These are phyloP conservation scores for Stictonetta naevosa DNA, from an alignment of 2,113 vertebrate genomes.

Conservation along the genomic window DNA sequence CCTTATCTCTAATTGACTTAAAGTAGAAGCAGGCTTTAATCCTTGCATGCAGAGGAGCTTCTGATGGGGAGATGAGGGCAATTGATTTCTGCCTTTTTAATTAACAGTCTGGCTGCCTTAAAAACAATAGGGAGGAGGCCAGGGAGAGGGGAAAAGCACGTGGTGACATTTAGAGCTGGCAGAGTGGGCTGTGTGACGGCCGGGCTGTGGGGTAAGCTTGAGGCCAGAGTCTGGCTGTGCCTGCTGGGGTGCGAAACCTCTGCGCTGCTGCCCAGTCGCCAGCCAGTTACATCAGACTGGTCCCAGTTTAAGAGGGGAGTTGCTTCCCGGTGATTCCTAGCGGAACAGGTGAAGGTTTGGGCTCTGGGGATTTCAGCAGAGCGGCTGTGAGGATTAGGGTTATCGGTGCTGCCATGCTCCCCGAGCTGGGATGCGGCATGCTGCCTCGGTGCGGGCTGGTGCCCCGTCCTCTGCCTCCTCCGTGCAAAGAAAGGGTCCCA, in stretches of 20 bases:
- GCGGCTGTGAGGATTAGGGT: not conserved
- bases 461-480: not conserved
- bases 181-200: not conserved
- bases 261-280: not conserved
- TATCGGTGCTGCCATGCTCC: not conserved
- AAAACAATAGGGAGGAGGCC: slow-evolving; percentile 68
- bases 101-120: slow-evolving; percentile 73
- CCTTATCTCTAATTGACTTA: slow-evolving; percentile 86
- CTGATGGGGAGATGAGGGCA: slow-evolving; percentile 78
- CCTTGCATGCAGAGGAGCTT: slow-evolving; percentile 79
- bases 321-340: not conserved
- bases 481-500: not conserved
- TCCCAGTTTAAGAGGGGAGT: not conserved
- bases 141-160: not conserved
- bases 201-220: not conserved
- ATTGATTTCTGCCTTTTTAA: slow-evolving; percentile 82
- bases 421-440: accelerated
- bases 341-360: not conserved
- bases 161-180: slow-evolving; percentile 12
- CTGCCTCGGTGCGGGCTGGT: no score
- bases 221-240: no score
- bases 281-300: not conserved
- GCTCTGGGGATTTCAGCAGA: not conserved
- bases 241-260: not conserved
- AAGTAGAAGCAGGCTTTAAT: slow-evolving; percentile 78